A percentile compares a stretch with the other conserved stretches of the same genome.
phyloP scores from a whole-genome alignment of 2,113 vertebrate species.

The Protomyctophum bolini region DNA sequence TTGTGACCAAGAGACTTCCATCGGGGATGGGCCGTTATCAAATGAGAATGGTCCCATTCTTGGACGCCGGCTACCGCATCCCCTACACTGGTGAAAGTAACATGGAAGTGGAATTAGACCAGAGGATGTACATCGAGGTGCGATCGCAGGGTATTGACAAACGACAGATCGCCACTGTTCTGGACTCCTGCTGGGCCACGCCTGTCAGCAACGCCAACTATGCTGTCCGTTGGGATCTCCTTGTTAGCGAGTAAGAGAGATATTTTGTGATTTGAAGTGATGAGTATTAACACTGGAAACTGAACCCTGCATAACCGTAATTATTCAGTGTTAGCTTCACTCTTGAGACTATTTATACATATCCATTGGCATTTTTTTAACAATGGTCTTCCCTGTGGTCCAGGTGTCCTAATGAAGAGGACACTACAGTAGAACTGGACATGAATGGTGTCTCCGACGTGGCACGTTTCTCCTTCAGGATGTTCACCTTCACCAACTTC shows the following conservation, averaged over 20 bases:
- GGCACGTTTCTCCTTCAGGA: constrained; percentile 73
- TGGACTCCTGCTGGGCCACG: constrained; percentile 76
- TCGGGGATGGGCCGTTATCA: constrained; percentile 52
- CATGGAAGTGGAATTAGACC: constrained; percentile 49
- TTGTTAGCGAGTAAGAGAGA: constrained; percentile 54
- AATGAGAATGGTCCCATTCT: constrained; percentile 61
- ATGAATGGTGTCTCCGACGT: constrained; percentile 66
- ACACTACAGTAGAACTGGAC: constrained; percentile 62
- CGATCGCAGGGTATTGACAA: constrained; percentile 59
- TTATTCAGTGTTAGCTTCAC: no score
- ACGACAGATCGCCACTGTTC: constrained; percentile 53
- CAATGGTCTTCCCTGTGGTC: not conserved
- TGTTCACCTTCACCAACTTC: constrained; percentile 64
- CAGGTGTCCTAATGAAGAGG: constrained; percentile 70
- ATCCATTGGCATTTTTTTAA: no score
- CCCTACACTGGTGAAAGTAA: constrained; percentile 21
- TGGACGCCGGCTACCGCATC: constrained; percentile 53
- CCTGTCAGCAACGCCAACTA: constrained; percentile 43
- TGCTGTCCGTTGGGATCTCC: constrained; percentile 66
- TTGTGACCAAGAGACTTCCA: constrained; percentile 57
- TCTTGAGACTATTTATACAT: no score
- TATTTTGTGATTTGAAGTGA: not conserved
- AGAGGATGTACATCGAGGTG: constrained; percentile 64
- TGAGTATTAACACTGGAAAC: no score
- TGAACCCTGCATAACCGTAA: no score